A percentile compares a stretch with the other conserved stretches of the same genome.
Evolutionary conservation across 2,797 vertebrate species (phyloP).

Genomic region (Brachymystax lenok): DNA sequence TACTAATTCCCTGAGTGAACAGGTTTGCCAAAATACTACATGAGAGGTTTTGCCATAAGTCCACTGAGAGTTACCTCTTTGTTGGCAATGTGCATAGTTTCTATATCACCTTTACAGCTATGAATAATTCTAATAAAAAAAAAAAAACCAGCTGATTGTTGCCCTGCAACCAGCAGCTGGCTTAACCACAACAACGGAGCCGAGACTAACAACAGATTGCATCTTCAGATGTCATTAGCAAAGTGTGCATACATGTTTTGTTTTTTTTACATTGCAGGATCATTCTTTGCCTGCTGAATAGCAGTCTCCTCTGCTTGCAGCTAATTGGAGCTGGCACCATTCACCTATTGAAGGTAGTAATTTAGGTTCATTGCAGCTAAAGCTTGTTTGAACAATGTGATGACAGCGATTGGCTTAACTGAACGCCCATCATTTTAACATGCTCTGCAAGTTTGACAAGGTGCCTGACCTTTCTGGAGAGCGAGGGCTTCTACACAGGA

Average conservation of each 20-base stretch:
- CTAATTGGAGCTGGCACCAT: conserved; percentile 80
- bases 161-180: conserved; percentile 55
- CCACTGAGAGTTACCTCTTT: not conserved
- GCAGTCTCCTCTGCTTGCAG: conserved; percentile 71
- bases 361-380: conserved; percentile 76
- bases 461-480: conserved; percentile 34
- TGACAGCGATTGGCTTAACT: conserved; percentile 47
- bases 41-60: not conserved
- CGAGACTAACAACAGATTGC: conserved; percentile 58
- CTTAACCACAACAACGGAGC: conserved; percentile 56
- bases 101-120: conserved; percentile 29
- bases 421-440: conserved; percentile 28
- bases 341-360: conserved; percentile 73
- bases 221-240: conserved; percentile 68
- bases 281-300: conserved; percentile 70
- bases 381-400: conserved; percentile 51
- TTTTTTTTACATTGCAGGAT: conserved; percentile 63
- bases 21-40: conserved; percentile 7
- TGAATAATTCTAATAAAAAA: conserved; percentile 3
- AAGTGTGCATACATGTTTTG: conserved; percentile 62
- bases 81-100: not conserved
- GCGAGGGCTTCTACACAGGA: not conserved
- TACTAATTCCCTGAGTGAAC: conserved; percentile 45
- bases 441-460: conserved; percentile 58
- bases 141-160: conserved; percentile 21